Evolutionary conservation across 2,888 invertebrate species (phyloP), one percentile per base, ranked within the genome.

Genomic region (Vesta saturnalis): DNA sequence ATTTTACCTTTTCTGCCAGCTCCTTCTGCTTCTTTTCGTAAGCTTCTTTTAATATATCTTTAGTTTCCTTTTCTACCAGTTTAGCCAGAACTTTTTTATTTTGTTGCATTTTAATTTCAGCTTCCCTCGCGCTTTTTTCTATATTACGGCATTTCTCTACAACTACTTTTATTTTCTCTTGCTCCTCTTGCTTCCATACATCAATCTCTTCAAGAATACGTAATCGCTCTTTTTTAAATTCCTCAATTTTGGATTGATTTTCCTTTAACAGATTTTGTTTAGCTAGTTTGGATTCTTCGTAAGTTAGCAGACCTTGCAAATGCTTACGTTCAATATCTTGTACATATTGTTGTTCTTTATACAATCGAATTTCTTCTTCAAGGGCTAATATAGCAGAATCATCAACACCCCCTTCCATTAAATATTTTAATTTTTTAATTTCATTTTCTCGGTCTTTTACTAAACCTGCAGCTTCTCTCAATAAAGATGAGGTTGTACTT

Each of bases 291-390:
- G 89, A 88, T 79, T 89, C 88, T 82, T 90, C 89, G 58, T 86
- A 83, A 8, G 88, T 87, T 63, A 89, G 82, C 74, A 87, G 84
- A 0, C 89, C 89, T 76, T 86, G 80, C 46, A 89, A 78, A 81
- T 89, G 89, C 79, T 89, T 89, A 73, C 81, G 85, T 83, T 89
- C 87, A 69, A 89, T 87, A 49, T 87, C 85, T 64, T 86, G 81
- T 23, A 88, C 72, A 58, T 86, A 80, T 76, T 86, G 83, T 76
- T 85, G 84, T 78, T 87, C 85, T 57, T 79, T 83, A 74, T 85
- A 83, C 77, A 85, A 81, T 52, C 86, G 84, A 58, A 85, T 82
- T 66, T 84, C 82, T 63, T 85, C 83, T 74, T 86, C 83, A 21
- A 89, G 69, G 72, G 84, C 82, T 70, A 85, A 83, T 43, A 86